Percentiles rank a stretch among this genome's conserved stretches.
These are phyloP conservation scores for Mastigias papua DNA, from an alignment of 30 jellyfish, hydroid and myxozoan species.

Conservation along the genomic window DNA sequence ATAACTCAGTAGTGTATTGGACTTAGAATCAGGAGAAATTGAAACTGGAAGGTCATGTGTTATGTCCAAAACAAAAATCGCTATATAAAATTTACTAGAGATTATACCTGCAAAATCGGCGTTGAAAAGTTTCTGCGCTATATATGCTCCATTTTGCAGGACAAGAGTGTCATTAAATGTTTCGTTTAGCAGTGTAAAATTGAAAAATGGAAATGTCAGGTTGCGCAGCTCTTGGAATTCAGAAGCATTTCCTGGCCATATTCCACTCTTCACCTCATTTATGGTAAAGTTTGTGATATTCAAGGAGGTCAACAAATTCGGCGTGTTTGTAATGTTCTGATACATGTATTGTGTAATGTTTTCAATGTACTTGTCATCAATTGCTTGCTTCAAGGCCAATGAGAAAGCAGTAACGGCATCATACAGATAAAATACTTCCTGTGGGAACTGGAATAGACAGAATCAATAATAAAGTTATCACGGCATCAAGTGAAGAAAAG, in stretches of 20 bases:
- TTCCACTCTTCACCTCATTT: conserved; percentile 32
- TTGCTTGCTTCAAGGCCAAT: conserved; percentile 19
- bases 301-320: conserved; percentile 10
- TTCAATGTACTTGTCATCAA: conserved; percentile 20
- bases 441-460: conserved; percentile 26
- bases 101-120: conserved; percentile 45
- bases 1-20: too few species aligned
- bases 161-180: conserved; percentile 21
- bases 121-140: conserved; percentile 48
- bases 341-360: conserved; percentile 35
- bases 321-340: conserved; percentile 31
- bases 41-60: neutral
- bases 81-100: neutral
- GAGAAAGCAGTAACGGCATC: conserved; percentile 80
- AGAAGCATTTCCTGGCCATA: conserved; percentile 56
- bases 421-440: conserved; percentile 65
- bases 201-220: conserved; percentile 33
- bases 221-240: conserved; percentile 36
- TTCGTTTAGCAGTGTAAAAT: conserved; percentile 30
- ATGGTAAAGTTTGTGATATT: conserved; percentile 47
- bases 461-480: too few species aligned
- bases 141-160: conserved; percentile 40
- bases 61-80: neutral
- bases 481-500: neutral
- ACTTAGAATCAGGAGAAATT: too few species aligned